Evolutionary conservation across 2,888 invertebrate genomes (phyloP).

Genomic region (Nymphalis urticae): DNA sequence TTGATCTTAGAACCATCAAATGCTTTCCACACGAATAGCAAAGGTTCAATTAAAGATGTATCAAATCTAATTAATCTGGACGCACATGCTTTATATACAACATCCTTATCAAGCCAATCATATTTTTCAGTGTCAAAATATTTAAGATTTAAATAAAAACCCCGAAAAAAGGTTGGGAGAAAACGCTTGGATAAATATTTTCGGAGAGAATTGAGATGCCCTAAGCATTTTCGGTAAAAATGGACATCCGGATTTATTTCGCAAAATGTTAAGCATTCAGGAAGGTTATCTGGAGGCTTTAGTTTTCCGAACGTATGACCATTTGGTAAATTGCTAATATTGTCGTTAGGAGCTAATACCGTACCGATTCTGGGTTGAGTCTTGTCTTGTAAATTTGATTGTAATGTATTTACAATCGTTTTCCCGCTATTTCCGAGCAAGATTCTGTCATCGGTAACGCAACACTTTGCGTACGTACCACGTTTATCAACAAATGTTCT

Average conservation of each 20-base stretch:
- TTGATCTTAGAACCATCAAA: slow-evolving; percentile 70
- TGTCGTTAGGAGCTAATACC: slow-evolving; percentile 73
- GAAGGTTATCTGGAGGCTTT: slow-evolving; percentile 66
- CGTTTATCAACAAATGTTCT: slow-evolving; percentile 68
- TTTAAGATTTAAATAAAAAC: slow-evolving; percentile 61
- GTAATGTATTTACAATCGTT: slow-evolving; percentile 60
- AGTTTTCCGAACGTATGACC: slow-evolving; percentile 75
- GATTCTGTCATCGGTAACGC: slow-evolving; percentile 64
- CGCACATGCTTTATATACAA: slow-evolving; percentile 69
- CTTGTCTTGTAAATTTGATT: slow-evolving; percentile 63
- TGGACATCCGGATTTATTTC: slow-evolving; percentile 59
- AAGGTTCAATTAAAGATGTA: slow-evolving; percentile 70
- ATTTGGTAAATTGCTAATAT: slow-evolving; percentile 67
- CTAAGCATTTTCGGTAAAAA: slow-evolving; percentile 70
- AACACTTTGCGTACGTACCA: slow-evolving; percentile 72
- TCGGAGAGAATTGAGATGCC: slow-evolving; percentile 67
- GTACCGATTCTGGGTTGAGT: slow-evolving; percentile 63
- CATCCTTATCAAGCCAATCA: slow-evolving; percentile 70
- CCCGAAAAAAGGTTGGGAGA: slow-evolving; percentile 58
- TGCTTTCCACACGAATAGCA: slow-evolving; percentile 71
- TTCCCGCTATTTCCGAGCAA: slow-evolving; percentile 60
- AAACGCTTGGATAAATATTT: slow-evolving; percentile 57
- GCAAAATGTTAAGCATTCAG: slow-evolving; percentile 67
- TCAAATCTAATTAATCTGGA: slow-evolving; percentile 70
- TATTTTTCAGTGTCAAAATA: slow-evolving; percentile 63